phyloP scores from a whole-genome alignment of 2,113 vertebrate genomes.

The Mugil cephalus region DNA sequence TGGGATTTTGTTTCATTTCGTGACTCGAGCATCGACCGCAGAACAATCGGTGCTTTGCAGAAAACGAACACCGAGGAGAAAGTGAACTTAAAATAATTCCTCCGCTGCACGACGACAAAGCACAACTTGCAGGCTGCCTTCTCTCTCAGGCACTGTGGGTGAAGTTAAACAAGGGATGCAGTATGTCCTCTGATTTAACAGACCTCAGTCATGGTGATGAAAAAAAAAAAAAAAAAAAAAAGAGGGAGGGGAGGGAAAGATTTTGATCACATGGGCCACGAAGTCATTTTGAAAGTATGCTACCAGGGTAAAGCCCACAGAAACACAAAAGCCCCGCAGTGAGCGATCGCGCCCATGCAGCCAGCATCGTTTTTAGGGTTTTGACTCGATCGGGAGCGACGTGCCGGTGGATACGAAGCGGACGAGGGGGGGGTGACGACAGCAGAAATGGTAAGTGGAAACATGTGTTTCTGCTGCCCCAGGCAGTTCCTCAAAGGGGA shows the following conservation, averaged over 20 bases:
- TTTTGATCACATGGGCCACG: slow-evolving; percentile 70
- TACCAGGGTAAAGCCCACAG: slow-evolving; percentile 28
- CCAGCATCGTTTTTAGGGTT: slow-evolving; percentile 43
- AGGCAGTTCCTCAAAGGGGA: slow-evolving; percentile 19
- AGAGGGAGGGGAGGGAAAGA: slow-evolving; percentile 36
- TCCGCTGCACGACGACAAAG: slow-evolving; percentile 1
- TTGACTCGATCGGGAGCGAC: slow-evolving; percentile 1
- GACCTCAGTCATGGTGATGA: slow-evolving; percentile 41
- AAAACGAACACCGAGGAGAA: neutral
- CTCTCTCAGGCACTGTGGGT: slow-evolving; percentile 11
- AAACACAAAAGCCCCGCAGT: slow-evolving; percentile 30
- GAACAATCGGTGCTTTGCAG: neutral
- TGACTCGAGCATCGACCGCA: neutral
- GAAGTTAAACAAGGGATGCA: slow-evolving; percentile 60
- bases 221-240: slow-evolving; percentile 32
- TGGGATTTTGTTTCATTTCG: too few relatives aligned
- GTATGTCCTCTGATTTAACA: slow-evolving; percentile 58
- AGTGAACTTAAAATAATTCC: slow-evolving; percentile 3
- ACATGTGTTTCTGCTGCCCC: slow-evolving; percentile 43
- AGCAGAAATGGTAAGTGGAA: slow-evolving; percentile 79
- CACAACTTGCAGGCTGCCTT: slow-evolving; percentile 15
- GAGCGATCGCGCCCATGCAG: slow-evolving; percentile 21
- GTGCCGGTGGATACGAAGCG: slow-evolving; percentile 38
- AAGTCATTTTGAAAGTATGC: slow-evolving; percentile 73
- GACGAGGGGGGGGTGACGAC: slow-evolving; percentile 26